Evolutionary conservation across 2,113 vertebrate genomes (phyloP).

Genomic region (Takifugu flavidus): DNA sequence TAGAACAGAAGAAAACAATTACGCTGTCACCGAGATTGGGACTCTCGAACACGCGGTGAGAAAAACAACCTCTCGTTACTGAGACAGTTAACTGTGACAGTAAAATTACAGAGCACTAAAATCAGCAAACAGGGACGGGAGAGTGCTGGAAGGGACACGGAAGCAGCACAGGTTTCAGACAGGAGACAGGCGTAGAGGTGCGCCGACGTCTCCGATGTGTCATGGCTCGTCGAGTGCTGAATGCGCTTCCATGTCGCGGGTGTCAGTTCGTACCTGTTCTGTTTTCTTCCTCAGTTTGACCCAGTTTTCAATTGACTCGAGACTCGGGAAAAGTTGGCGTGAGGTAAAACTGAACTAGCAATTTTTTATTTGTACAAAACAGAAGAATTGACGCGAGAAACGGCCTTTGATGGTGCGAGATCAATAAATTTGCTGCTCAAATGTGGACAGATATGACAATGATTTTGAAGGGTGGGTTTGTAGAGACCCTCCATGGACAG

Average conservation of each 20-base stretch:
- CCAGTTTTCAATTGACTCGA: conserved; percentile 32
- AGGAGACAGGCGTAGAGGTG: neutral
- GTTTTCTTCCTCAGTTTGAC: conserved; percentile 41
- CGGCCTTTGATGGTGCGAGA: no score
- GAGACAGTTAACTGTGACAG: conserved; percentile 41
- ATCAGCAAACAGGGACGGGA: conserved; percentile 31
- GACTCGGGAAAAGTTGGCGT: conserved; percentile 1
- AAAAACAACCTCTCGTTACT: conserved; percentile 41
- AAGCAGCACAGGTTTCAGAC: neutral
- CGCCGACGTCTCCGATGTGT: neutral
- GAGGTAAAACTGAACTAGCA: no score
- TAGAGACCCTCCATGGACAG: conserved; percentile 10
- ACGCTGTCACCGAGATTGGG: conserved; percentile 9
- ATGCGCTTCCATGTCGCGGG: neutral
- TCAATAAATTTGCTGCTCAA: no score
- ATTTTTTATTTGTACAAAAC: neutral
- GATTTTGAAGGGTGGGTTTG: conserved; percentile 19
- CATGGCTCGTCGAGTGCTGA: neutral
- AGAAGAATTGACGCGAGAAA: no score
- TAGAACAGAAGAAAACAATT: conserved; percentile 18
- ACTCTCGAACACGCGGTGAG: conserved; percentile 1
- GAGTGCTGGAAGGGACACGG: conserved; percentile 3
- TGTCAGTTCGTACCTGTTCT: conserved; percentile 1
- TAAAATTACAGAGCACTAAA: conserved; percentile 43
- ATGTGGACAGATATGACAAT: no score